Percentiles rank a stretch among this genome's conserved stretches.
These are phyloP conservation scores for Drepanosiphum platanoidis DNA, from an alignment of 2,888 invertebrate species.

Conservation along the genomic window DNA sequence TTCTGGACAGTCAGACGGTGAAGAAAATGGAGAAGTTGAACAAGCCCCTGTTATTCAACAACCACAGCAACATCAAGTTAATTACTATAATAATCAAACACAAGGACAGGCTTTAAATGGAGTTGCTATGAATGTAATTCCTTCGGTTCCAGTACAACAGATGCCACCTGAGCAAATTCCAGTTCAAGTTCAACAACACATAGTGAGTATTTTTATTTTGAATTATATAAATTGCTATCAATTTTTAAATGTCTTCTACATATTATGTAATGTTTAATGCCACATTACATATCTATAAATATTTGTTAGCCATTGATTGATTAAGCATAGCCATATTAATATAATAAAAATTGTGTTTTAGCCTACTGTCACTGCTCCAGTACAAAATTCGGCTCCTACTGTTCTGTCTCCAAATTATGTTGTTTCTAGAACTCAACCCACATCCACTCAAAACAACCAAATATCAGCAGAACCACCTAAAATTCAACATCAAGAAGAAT, in stretches of 20 bases:
- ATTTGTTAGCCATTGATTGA: too few relatives aligned
- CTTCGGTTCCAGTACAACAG: slow-evolving; percentile 50
- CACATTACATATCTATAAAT: too few relatives aligned
- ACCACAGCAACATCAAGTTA: slow-evolving; percentile 58
- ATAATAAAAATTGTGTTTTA: slow-evolving; percentile 25
- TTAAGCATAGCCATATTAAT: too few relatives aligned
- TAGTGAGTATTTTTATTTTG: slow-evolving; percentile 19
- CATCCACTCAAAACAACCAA: slow-evolving; percentile 32
- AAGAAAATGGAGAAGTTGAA: slow-evolving; percentile 72
- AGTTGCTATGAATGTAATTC: slow-evolving; percentile 47
- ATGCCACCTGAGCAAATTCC: slow-evolving; percentile 56
- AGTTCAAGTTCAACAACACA: slow-evolving; percentile 56
- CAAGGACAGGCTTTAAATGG: slow-evolving; percentile 57
- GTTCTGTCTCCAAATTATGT: not conserved
- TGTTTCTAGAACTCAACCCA: slow-evolving; percentile 39
- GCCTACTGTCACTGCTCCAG: slow-evolving; percentile 58
- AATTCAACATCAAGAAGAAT: slow-evolving; percentile 54
- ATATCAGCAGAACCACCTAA: slow-evolving; percentile 32
- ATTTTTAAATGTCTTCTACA: too few relatives aligned
- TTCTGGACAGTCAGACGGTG: slow-evolving; percentile 74
- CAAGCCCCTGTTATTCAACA: slow-evolving; percentile 62
- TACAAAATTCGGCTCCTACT: slow-evolving; percentile 43
- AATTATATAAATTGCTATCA: too few relatives aligned
- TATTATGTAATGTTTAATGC: too few relatives aligned
- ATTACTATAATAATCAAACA: slow-evolving; percentile 51